Percentiles rank a stretch among this genome's conserved stretches.
Conservation (phyloP, 2,797 vertebrate genomes). For the Gymnoscopelus microlampas region DNA sequence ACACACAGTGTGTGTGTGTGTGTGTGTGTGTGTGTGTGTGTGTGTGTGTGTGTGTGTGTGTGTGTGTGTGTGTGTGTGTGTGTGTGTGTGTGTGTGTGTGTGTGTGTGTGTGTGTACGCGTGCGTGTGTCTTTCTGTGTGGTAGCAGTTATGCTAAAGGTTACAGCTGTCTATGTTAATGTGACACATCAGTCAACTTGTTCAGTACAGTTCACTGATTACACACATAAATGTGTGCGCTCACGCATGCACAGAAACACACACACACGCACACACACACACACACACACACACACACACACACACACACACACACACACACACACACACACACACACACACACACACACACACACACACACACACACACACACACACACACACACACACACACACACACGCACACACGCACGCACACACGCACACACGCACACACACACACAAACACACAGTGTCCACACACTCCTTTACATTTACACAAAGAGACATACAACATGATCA, state of each 20-base stretch:
- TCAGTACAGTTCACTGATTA: conserved; percentile 13
- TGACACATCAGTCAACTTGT: conserved; percentile 15
- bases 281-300: not conserved
- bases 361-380: conserved; percentile 1
- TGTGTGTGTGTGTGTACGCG: too few species aligned
- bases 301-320: not conserved
- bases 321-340: not conserved
- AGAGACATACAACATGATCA: too few species aligned
- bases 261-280: not conserved
- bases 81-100: too few species aligned
- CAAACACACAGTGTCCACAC: not conserved
- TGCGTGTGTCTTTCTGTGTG: too few species aligned
- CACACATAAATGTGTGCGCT: not conserved
- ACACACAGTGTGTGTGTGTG: too few species aligned
- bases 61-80: too few species aligned
- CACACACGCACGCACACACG: not conserved
- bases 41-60: too few species aligned
- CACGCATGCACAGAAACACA: conserved; percentile 7
- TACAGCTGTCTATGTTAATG: conserved; percentile 2
- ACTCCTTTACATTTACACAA: not conserved
- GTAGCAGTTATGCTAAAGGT: not conserved
- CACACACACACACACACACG: conserved; percentile 2
- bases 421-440: conserved; percentile 2
- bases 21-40: too few species aligned
- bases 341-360: not conserved